A percentile compares a stretch with the other conserved stretches of the same genome.
These are phyloP conservation scores for Cryptoblepharus egeriae DNA, from an alignment of 2,797 vertebrate genomes.

Conservation along the genomic window DNA sequence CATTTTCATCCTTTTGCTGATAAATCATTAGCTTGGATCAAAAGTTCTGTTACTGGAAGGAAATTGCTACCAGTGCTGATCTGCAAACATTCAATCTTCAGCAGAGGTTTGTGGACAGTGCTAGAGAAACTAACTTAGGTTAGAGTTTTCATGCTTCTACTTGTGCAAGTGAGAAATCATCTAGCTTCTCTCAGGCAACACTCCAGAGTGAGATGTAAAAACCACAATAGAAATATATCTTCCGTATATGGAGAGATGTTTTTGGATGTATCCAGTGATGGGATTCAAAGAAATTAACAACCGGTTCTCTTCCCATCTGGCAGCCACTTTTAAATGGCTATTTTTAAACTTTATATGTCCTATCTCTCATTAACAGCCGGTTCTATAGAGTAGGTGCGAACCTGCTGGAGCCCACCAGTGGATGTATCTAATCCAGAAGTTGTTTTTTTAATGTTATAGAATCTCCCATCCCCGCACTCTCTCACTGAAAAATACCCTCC, in stretches of 20 bases:
- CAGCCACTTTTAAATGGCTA: no score
- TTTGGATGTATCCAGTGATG: no score
- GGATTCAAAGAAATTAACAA: no score
- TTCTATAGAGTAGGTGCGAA: no score
- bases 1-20: conserved; percentile 5
- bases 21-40: neutral
- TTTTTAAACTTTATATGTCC: no score
- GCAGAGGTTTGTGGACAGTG: neutral
- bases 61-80: neutral
- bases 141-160: neutral
- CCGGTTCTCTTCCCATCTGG: no score
- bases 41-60: neutral
- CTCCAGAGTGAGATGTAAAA: neutral
- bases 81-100: neutral
- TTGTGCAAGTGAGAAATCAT: neutral
- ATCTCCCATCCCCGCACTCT: no score
- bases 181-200: neutral
- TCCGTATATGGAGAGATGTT: neutral
- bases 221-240: neutral
- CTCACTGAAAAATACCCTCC: no score
- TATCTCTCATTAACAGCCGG: no score
- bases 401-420: no score
- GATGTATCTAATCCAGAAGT: neutral
- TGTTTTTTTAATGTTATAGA: neutral
- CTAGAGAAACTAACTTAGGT: neutral